Percentiles rank a stretch among this genome's conserved stretches.
phyloP scores from a whole-genome alignment of 2,113 vertebrate species.

The Alethe castanea region DNA sequence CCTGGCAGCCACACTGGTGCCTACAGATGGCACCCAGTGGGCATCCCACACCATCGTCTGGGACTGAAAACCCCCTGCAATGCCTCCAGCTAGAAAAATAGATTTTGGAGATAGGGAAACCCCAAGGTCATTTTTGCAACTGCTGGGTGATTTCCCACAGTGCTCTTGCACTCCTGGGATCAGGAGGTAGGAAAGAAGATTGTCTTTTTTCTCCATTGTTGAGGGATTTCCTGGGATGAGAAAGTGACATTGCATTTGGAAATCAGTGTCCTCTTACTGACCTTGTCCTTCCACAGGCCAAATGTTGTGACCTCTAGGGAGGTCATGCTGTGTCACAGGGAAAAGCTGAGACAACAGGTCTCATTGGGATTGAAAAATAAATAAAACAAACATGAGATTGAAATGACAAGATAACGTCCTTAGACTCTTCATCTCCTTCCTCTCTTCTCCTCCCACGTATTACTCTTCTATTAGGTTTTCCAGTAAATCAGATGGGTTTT shows the following conservation, averaged over 20 bases:
- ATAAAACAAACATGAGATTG: neutral
- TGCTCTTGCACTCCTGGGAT: fast-evolving
- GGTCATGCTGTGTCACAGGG: neutral
- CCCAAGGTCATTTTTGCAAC: neutral
- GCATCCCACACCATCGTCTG: neutral
- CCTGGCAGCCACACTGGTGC: neutral
- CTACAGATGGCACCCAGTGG: neutral
- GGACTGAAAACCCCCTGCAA: neutral
- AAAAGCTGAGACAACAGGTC: neutral
- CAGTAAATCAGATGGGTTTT: neutral
- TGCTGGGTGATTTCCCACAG: neutral
- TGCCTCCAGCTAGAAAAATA: neutral
- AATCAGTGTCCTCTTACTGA: neutral
- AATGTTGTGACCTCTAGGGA: neutral
- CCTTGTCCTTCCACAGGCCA: neutral
- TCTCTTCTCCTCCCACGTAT: neutral
- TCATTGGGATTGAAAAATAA: neutral
- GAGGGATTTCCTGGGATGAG: neutral
- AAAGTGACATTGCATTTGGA: neutral
- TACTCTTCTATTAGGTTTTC: neutral
- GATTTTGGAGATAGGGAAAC: neutral
- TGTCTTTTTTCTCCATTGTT: neutral
- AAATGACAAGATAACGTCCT: neutral
- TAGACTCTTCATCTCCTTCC: neutral
- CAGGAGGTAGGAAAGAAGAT: neutral